Evolutionary conservation across 2,888 invertebrate genomes (phyloP).

Genomic region (Lasioglossum leucozonium): DNA sequence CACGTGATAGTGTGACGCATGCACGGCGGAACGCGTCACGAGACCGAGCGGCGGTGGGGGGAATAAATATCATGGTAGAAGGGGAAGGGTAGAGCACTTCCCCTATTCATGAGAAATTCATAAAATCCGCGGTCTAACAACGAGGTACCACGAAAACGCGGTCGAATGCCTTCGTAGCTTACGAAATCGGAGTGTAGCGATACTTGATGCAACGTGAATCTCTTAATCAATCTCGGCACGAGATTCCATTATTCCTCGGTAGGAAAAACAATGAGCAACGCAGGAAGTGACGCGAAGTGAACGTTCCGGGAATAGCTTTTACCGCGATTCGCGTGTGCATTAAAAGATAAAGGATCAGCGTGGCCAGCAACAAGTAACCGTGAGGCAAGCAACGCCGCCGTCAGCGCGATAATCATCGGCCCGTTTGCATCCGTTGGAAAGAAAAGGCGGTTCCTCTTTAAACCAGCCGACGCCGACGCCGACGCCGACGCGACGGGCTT

Average conservation of each 20-base stretch:
- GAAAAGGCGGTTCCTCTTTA: constrained; percentile 10
- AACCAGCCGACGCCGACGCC: constrained; percentile 26
- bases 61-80: no score
- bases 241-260: neutral
- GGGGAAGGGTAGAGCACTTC: no score
- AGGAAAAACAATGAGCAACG: neutral
- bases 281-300: neutral
- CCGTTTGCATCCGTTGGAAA: constrained; percentile 1
- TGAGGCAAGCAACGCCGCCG: neutral
- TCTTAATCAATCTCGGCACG: neutral
- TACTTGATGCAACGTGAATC: neutral
- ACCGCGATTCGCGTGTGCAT: neutral
- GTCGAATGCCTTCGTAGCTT: no score
- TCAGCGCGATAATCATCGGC: constrained; percentile 9
- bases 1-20: no score
- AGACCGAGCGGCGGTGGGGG: no score
- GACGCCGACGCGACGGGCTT: neutral
- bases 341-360: constrained; percentile 2
- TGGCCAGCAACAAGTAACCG: constrained; percentile 6
- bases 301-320: neutral
- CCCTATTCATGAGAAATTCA: no score
- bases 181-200: no score
- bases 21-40: no score
- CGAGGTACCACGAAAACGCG: no score
- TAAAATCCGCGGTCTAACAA: no score